Evolutionary conservation across 2,888 invertebrate species (phyloP).

Genomic region (Parnassius apollo): DNA sequence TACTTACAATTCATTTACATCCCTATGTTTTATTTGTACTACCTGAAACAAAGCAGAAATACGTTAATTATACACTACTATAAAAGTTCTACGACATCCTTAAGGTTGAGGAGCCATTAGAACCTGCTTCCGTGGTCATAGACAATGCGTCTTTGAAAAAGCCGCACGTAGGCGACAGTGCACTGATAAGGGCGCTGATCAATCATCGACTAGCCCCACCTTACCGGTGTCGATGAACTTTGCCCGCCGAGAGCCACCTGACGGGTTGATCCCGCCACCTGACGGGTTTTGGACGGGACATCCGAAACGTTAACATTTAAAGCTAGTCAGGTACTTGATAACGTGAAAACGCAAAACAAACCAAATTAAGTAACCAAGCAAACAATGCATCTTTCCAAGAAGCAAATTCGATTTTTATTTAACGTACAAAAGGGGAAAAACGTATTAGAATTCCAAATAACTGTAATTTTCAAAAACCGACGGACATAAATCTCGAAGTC

Average conservation of each 20-base stretch:
- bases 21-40: conserved; percentile 47
- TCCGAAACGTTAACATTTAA: conserved; percentile 50
- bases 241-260: conserved; percentile 59
- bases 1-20: conserved; percentile 62
- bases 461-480: conserved; percentile 44
- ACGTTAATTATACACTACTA: conserved; percentile 11
- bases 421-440: conserved; percentile 29
- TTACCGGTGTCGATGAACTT: conserved; percentile 73
- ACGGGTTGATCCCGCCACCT: conserved; percentile 43
- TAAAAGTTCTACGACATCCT: conserved; percentile 1
- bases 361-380: conserved; percentile 23
- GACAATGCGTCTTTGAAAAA: conserved; percentile 76
- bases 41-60: conserved; percentile 61
- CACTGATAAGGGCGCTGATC: conserved; percentile 76
- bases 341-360: conserved; percentile 26
- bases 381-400: conserved; percentile 33
- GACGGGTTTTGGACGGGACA: conserved; percentile 55
- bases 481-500: conserved; percentile 65
- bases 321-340: conserved; percentile 53
- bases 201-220: conserved; percentile 76
- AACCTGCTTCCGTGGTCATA: conserved; percentile 55
- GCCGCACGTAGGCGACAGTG: conserved; percentile 75
- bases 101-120: conserved; percentile 49
- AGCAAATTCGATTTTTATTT: conserved; percentile 20
- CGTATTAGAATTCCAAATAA: conserved; percentile 55